Evolutionary conservation across 2,888 invertebrate species (phyloP).

Genomic region (Ormyrus thymus): DNA sequence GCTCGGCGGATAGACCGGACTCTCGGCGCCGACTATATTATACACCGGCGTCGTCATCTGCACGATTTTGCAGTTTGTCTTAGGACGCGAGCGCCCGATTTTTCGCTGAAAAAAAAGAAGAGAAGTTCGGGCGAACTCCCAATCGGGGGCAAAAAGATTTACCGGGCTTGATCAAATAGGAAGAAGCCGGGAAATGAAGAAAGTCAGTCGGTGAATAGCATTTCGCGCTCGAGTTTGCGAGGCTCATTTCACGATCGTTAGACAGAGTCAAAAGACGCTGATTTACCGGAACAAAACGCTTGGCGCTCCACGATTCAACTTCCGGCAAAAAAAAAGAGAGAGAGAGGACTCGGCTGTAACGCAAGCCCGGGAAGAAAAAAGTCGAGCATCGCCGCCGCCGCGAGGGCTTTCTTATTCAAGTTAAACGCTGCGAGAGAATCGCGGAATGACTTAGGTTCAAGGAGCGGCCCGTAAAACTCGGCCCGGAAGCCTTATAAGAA

Average conservation of each 20-base stretch:
- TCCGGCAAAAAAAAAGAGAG: neutral
- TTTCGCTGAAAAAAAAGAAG: no score
- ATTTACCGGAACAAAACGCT: slow-evolving; percentile 51
- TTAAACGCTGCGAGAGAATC: slow-evolving; percentile 56
- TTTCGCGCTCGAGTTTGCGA: slow-evolving; percentile 12
- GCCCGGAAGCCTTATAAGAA: slow-evolving; percentile 27
- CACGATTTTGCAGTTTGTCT: no score
- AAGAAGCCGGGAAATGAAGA: no score
- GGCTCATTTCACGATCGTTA: slow-evolving; percentile 47
- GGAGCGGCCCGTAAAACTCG: slow-evolving; percentile 47
- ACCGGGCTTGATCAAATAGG: no score
- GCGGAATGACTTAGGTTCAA: slow-evolving; percentile 52
- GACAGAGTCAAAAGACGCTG: slow-evolving; percentile 47
- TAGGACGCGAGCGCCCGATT: no score
- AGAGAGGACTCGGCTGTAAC: neutral
- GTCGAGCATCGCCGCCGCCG: slow-evolving; percentile 10
- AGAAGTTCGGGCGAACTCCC: no score
- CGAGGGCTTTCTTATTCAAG: slow-evolving; percentile 47
- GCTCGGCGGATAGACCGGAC: no score
- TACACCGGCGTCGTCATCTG: no score
- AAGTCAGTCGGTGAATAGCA: neutral
- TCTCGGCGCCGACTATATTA: no score
- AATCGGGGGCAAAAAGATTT: no score
- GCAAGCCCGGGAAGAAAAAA: neutral
- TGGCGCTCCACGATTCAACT: neutral